These are phyloP conservation scores for Lepidurus arcticus DNA, from an alignment of 1,140 invertebrate genomes.

Conservation along the genomic window DNA sequence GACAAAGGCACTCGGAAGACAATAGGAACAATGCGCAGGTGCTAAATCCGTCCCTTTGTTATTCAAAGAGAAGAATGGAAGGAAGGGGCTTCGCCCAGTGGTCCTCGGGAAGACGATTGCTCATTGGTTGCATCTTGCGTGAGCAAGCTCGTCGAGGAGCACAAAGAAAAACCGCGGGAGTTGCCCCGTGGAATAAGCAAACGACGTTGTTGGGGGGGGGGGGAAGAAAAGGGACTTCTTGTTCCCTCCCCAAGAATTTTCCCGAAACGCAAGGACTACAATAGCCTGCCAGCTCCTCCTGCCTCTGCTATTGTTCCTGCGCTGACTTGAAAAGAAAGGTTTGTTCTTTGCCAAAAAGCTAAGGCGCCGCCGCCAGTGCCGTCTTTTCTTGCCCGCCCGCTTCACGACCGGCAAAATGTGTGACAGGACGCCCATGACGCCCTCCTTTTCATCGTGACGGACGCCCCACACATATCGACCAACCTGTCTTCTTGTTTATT, in stretches of 20 bases:
- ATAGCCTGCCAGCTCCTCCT: slow-evolving; percentile 5
- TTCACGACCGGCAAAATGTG: background rate
- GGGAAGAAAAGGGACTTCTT: background rate
- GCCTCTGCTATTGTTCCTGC: slow-evolving; percentile 7
- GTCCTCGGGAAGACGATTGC: background rate
- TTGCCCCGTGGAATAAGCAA: no score
- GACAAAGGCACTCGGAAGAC: background rate
- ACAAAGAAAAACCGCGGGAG: background rate
- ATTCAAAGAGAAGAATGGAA: background rate
- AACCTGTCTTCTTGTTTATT: background rate
- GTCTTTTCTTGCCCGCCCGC: no score
- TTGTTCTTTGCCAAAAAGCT: background rate
- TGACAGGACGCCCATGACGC: background rate
- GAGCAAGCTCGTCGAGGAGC: background rate
- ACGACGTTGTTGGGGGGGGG: background rate
- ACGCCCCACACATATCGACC: background rate
- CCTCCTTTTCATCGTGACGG: background rate
- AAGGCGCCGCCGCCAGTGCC: slow-evolving; percentile 15
- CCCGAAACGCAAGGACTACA: background rate
- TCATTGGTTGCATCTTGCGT: background rate
- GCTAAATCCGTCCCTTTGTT: slow-evolving; percentile 10
- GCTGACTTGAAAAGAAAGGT: slow-evolving; percentile 8
- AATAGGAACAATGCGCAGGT: slow-evolving; percentile 21
- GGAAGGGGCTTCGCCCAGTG: background rate
- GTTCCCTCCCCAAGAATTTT: background rate